A percentile compares a stretch with the other conserved stretches of the same genome.
These are phyloP conservation scores for Tenebrosternarchus preto DNA, from an alignment of 2,113 vertebrate species.

Conservation along the genomic window DNA sequence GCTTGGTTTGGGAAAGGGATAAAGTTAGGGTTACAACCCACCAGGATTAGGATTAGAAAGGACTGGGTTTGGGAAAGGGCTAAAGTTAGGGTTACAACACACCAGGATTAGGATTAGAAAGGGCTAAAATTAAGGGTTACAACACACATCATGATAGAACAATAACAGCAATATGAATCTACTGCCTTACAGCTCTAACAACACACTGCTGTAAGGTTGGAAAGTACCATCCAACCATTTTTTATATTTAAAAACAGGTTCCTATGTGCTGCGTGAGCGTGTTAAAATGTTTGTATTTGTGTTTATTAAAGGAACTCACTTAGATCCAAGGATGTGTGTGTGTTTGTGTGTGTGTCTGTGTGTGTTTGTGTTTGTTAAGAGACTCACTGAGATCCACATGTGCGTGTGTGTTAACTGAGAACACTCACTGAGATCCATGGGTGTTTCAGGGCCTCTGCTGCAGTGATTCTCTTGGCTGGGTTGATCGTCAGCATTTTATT, in stretches of 20 bases:
- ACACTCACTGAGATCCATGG: constrained; percentile 49
- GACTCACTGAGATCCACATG: background rate
- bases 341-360: background rate
- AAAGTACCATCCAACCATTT: too few relatives aligned
- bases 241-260: too few relatives aligned
- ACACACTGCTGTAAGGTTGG: too few relatives aligned
- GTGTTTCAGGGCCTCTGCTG: constrained; percentile 46
- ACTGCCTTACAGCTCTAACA: too few relatives aligned
- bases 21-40: background rate
- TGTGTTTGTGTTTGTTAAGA: background rate
- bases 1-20: too few relatives aligned
- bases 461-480: constrained; percentile 51
- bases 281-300: background rate
- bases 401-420: background rate
- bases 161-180: too few relatives aligned
- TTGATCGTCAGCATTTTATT: constrained; percentile 57
- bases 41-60: too few relatives aligned
- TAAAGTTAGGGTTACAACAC: background rate
- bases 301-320: constrained; percentile 1
- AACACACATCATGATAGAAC: too few relatives aligned
- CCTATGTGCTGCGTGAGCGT: background rate
- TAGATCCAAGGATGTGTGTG: background rate
- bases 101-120: background rate
- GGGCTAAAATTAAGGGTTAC: too few relatives aligned
- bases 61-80: too few relatives aligned